phyloP scores from a whole-genome alignment of 1,140 invertebrate genomes.

The Drosophila melanogaster region Release_6_plus_ISO1_MT NT_033779.5:12345501-12346000 shows the following conservation, averaged over 20 bases:
- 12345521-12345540: conserved; percentile 13
- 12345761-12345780: no score
- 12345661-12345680: conserved; percentile 72
- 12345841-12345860: conserved; percentile 61
- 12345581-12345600: background rate
- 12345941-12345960: conserved; percentile 66
- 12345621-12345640: conserved; percentile 72
- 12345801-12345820: conserved; percentile 32
- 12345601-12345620: conserved; percentile 20
- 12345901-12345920: conserved; percentile 12
- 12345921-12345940: conserved; percentile 8
- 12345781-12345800: background rate
- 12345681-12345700: conserved; percentile 65
- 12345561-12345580: conserved; percentile 9
- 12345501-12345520: conserved; percentile 62
- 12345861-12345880: conserved; percentile 58
- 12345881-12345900: conserved; percentile 38
- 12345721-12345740: conserved; percentile 68
- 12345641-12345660: conserved; percentile 81
- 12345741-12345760: background rate
- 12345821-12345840: conserved; percentile 20
- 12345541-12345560: conserved; percentile 4
- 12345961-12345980: conserved; percentile 73
- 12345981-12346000: conserved; percentile 18
- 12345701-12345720: conserved; percentile 74